Evolutionary conservation across 2,113 vertebrate species (phyloP), one percentile per base, ranked within the genome.

Genomic region (Pyrgilauda ruficollis): DNA sequence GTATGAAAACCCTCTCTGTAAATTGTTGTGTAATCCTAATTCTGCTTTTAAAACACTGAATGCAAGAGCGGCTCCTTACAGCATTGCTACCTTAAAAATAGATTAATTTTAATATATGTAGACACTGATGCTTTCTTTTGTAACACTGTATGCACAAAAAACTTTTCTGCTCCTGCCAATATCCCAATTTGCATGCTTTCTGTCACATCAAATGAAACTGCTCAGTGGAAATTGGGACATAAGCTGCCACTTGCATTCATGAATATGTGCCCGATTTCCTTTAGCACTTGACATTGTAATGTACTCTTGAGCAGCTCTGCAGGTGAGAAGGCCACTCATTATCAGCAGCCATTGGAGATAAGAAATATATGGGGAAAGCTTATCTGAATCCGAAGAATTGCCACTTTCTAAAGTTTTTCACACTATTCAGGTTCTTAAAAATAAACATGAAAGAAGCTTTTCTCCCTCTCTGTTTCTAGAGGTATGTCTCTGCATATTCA

Each of bases 141-240:
- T 89, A 80, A 89, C 74, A 79, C 59, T 0, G 10, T 83, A 79
- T 89, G 78, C 87, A 87, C 69, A 82, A 46, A 68, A 78, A 75
- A 61, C 59, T 91, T 94, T 89, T n/a, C 86, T 59, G 62, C 63
- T 90, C 73, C 88, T 80, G 84, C 84, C 90, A 91, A 37, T 96
- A 87, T 92, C 64, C 83, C 89, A 86, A 77, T 95, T 94, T 96
- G 58, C 92, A 93, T 93, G 86, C 70, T 94, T 89, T 67, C 83
- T 93, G 91, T 91, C 93, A 93, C 87, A 83, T 94, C 91, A 78
- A 93, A 91, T 92, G 84, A 72, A 90, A 73, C 33, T 88, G 77
- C 53, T 93, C 90, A 74, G 21, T 85, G 92, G 88, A 92, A 95
- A 96, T 49, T 56, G 85, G 94, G 90, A 79, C 83, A 84, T 43